Conservation (phyloP, 2,797 vertebrate genomes). For the Chiroxiphia lanceolata region DNA sequence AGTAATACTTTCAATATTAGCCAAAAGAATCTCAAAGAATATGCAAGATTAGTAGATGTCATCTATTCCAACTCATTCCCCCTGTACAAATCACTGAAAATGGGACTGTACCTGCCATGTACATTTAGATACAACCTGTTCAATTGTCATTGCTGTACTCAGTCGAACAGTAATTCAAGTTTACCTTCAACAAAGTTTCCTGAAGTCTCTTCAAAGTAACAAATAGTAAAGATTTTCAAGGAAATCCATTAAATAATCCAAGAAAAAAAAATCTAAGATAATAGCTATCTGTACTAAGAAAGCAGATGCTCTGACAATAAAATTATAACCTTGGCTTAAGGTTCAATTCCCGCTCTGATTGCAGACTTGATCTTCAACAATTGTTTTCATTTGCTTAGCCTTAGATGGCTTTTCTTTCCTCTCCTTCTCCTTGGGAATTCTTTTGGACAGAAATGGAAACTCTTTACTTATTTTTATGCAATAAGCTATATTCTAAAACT, state of each 20-base stretch:
- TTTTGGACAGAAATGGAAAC: not conserved
- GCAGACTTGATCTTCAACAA: not conserved
- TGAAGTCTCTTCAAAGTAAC: not conserved
- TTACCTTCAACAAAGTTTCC: not conserved
- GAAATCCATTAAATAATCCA: not conserved
- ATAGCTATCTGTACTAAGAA: not conserved
- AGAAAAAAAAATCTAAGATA: not conserved
- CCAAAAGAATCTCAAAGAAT: not conserved
- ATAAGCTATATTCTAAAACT: not conserved
- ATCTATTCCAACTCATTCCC: not conserved
- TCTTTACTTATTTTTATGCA: not conserved
- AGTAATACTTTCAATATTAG: not conserved
- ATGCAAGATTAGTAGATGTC: not conserved
- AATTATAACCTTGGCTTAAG: not conserved
- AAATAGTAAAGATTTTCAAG: not conserved
- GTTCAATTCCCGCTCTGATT: not conserved
- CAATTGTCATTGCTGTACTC: not conserved
- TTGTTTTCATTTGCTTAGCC: not conserved
- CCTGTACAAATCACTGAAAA: not conserved
- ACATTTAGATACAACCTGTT: not conserved
- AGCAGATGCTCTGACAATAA: not conserved
- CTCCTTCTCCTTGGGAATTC: not conserved
- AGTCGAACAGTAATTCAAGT: not conserved
- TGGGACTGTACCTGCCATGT: accelerated
- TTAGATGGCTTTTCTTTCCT: not conserved